These are phyloP conservation scores for Tineola bisselliella DNA, from an alignment of 2,888 invertebrate genomes.

Conservation along the genomic window DNA sequence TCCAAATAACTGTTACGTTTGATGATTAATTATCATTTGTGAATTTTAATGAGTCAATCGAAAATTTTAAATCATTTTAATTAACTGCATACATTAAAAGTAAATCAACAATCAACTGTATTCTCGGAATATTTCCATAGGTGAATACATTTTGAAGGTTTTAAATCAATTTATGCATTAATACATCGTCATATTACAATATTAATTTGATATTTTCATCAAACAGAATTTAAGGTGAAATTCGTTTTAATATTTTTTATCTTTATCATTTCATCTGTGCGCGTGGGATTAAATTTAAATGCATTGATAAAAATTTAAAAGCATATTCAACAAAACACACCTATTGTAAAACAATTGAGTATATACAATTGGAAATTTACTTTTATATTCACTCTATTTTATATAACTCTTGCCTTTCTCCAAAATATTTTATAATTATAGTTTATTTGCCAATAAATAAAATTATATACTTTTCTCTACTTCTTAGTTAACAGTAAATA, in stretches of 20 bases:
- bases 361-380: too few relatives aligned
- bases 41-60: slow-evolving; percentile 10
- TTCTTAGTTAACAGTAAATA: neutral
- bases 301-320: neutral
- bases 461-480: too few relatives aligned
- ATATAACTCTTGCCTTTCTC: too few relatives aligned
- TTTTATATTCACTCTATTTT: too few relatives aligned
- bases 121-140: neutral
- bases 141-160: neutral
- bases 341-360: too few relatives aligned
- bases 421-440: too few relatives aligned
- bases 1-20: neutral
- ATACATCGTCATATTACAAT: neutral
- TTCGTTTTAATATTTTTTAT: neutral
- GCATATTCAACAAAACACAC: too few relatives aligned
- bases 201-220: neutral
- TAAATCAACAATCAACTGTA: slow-evolving; percentile 11
- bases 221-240: neutral
- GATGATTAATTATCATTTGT: neutral
- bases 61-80: slow-evolving; percentile 9
- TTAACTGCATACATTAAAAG: slow-evolving; percentile 8
- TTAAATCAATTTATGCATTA: neutral
- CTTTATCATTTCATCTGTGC: neutral
- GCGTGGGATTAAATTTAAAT: neutral
- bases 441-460: too few relatives aligned